Base-by-base conservation (phyloP, 2,113 vertebrate species). In the Percina caprodes region DNA sequence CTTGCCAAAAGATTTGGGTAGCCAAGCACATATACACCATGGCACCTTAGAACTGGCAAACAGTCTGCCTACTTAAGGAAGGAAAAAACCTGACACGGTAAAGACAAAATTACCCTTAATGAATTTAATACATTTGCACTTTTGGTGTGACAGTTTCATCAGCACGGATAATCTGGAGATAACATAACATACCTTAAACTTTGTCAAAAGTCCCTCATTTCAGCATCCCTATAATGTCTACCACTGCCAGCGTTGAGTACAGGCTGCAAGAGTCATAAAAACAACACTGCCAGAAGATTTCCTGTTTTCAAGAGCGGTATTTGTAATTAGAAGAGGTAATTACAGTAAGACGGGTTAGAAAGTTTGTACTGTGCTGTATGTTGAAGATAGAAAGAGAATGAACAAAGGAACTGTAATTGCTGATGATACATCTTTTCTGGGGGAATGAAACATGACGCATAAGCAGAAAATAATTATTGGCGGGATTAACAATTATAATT, bases 1-100 rank as follows among this genome's bases (percentile, higher is more conserved):
- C 16, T 30, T 76, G 51, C 68, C 77, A 88, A 55, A 73, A 80
- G 56, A 23, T 77, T 9, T 84, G 83, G 78, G 88, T 86, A 82
- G 88, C 61, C 79, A 24, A 46, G 35, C 24, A 33, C 24, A 33
- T 15, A 61, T 62, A 45, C 35, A 39, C 45, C 15, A 62, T 54
- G 58, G 56, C 78, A 61, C 61, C 46, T 84, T 30, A 67, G 8
- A 60, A 62, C 11, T 4, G 69, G 56, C 23, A 88, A 86, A 61
- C 0, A 4, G 21, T 71, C 49, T 3, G 56, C 14, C 69, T 59
- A 66, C 63, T 77, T 60, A 42, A 60, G 39, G 18, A 45, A 30
- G 30, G 30, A 42, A 11, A 58, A 45, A 69, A 14, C 2, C 49
- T 61, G 48, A 74, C 24, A 56, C 66, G n/a, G 5, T 54, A 69